Evolutionary conservation across 2,797 vertebrate species (phyloP), one percentile per base, ranked within the genome.

Genomic region (Sebastes itinus): DNA sequence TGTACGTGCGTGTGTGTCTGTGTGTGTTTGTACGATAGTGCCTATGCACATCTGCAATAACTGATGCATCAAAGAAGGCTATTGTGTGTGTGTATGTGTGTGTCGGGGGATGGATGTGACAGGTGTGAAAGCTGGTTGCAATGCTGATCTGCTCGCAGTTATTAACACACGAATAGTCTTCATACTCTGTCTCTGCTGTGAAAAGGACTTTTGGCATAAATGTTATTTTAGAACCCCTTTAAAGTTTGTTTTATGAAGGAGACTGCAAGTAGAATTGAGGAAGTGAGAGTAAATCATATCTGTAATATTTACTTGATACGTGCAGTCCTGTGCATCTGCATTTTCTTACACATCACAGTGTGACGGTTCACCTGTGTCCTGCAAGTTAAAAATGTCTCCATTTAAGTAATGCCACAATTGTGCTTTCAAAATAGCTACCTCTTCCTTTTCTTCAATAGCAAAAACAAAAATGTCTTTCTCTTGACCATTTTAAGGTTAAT

Each of bases 41-140:
- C 25, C 27, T 49, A 68, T 64, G 78, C 18, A 63, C 13, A 61
- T 80, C 25, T 75, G 46, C 32, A 55, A 72, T 66, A 87, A 32
- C 77, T 71, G 59, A 72, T 72, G 61, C 22, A 67, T 80, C 55
- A 79, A 25, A 68, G 28, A 72, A 30, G n/a, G 52, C 22, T 65
- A 11, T 16, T 49, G 13, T 54, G 4, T 74, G 30, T 23, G 7
- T 22, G 16, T 66, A 55, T 55, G 59, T 78, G 38, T 72, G 58
- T 46, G n/a, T 72, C 14, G 30, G 52, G 58, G 18, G 23, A 46
- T 70, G 71, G 30, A 77, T 86, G 61, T 84, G 80, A 82, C 75
- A 88, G 85, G 82, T 90, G 84, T 87, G 69, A 90, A 89, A 83
- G 88, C 49, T n/a, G 10, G 77, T 74, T 81, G 64, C 42, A 77